Evolutionary conservation across 2,797 vertebrate genomes (phyloP), one percentile per base, ranked within the genome.

Genomic region (Brachymystax lenok): DNA sequence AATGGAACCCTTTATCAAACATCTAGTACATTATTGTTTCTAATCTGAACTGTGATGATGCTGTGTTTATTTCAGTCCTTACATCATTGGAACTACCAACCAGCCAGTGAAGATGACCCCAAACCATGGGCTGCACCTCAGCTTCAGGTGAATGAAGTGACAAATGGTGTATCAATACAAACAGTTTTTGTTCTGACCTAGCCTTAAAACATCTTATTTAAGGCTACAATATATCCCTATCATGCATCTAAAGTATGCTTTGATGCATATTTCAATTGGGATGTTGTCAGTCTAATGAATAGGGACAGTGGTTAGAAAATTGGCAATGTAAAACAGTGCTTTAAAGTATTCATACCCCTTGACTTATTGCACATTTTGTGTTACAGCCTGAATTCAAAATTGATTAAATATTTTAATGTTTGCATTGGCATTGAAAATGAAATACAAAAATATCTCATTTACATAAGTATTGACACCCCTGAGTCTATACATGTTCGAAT

Each of bases 31-130:
- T 63, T 63, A 3, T 63, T 63, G 8, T 63, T 80, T 12, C 2
- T 70, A 33, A 21, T 27, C 17, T 78, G 3, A 80, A 30, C 19
- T 74, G 12, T 81, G n/a, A 74, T 75, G 17, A 64, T 66, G 46
- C 14, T 72, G 14, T 82, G n/a, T 75, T 75, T 24, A 64, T 69
- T 86, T 52, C 73, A 99, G 98, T 88, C 98, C 98, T 13, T 99
- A 99, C 84, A 95, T 99, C 79, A 98, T 99, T 71, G 98, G 98
- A 63, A 99, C 98, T 54, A 99, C 97, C 82, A 99, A 99, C 85
- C 98, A 99, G 87, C 97, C 97, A 0, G 96, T 99, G 89, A 99
- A 98, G 91, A 99, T 98, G 97, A 98, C 88, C 0, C 96, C 97
- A 17, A 99, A 99, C 84, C 96, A 99, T 0, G 95, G 97, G 51